A percentile compares a stretch with the other conserved stretches of the same genome.
These are phyloP conservation scores for Bubalus kerabau DNA, from an alignment of 2,113 vertebrate genomes.

Conservation along the genomic window DNA sequence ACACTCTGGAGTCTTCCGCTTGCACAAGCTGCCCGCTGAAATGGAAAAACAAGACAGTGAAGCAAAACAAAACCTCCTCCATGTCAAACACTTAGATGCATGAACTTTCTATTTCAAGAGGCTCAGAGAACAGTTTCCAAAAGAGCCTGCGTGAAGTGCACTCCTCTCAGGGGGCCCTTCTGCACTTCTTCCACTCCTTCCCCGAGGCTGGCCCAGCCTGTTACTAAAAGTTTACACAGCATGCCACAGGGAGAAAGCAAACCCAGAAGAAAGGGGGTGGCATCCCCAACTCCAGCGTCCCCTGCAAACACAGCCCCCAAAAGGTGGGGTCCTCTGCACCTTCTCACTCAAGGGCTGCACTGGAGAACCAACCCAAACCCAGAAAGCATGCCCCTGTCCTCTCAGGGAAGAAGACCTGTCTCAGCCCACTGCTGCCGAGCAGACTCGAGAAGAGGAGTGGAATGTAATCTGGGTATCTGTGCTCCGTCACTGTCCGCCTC, in stretches of 20 bases:
- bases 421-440: background rate
- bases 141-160: background rate
- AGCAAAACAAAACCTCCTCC: background rate
- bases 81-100: background rate
- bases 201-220: background rate
- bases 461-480: background rate
- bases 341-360: background rate
- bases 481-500: background rate
- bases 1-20: conserved; percentile 85
- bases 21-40: conserved; percentile 89
- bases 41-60: conserved; percentile 24
- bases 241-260: background rate
- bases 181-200: background rate
- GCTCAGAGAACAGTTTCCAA: background rate
- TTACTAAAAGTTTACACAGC: background rate
- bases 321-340: background rate
- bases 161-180: background rate
- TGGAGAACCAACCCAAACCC: background rate
- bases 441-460: rapidly evolving
- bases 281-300: no score
- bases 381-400: background rate
- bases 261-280: background rate
- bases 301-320: rapidly evolving
- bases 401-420: background rate
- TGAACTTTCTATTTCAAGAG: background rate